Conservation (phyloP, 2,113 vertebrate species). For the Coptodon rendalli region DNA sequence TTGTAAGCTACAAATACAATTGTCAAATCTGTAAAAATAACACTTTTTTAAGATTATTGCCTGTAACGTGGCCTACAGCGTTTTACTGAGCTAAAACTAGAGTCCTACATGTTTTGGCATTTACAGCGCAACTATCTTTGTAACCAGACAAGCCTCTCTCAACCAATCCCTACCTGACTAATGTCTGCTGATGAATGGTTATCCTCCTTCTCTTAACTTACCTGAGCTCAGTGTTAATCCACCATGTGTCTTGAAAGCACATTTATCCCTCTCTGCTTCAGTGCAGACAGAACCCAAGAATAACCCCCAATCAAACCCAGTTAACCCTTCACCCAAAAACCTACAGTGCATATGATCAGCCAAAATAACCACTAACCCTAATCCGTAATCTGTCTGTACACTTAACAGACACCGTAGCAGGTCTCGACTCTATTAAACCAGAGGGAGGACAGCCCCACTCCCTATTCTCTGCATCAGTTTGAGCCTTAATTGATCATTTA, state of each 20-base stretch:
- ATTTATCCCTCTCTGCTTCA: not conserved
- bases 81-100: not conserved
- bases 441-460: not conserved
- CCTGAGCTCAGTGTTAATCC: conserved; percentile 34
- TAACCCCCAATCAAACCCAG: conserved; percentile 13
- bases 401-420: not conserved
- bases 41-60: not conserved
- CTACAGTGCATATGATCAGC: not conserved
- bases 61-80: not conserved
- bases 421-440: not conserved
- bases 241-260: not conserved
- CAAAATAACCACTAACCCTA: conserved; percentile 44
- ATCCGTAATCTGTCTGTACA: conserved; percentile 7
- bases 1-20: not conserved
- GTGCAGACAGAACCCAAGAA: conserved; percentile 8
- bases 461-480: not conserved
- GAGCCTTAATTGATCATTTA: not conserved
- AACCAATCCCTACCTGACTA: not conserved
- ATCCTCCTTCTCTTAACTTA: conserved; percentile 26
- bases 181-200: not conserved
- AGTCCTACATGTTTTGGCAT: not conserved
- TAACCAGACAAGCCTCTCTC: not conserved
- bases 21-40: not conserved
- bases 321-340: conserved; percentile 41
- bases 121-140: not conserved